Percentiles rank a stretch among this genome's conserved stretches.
Evolutionary conservation across 2,888 invertebrate genomes (phyloP).

Genomic region (Acleris literana): DNA sequence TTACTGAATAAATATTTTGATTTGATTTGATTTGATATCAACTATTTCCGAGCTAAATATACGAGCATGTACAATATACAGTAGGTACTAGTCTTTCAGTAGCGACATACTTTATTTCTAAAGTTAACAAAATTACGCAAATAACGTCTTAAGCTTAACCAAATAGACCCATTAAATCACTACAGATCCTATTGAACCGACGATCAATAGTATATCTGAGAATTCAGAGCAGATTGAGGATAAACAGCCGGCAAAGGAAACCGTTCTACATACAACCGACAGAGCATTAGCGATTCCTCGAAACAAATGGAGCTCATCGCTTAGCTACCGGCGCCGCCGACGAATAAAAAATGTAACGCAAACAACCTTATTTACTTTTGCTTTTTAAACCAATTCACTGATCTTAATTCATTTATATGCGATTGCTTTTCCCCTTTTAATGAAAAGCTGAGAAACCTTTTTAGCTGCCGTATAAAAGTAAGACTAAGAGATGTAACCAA

Average conservation of each 20-base stretch:
- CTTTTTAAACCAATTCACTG: slow-evolving; percentile 26
- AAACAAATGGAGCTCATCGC: slow-evolving; percentile 48
- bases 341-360: slow-evolving; percentile 46
- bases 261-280: slow-evolving; percentile 32
- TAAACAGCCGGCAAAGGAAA: slow-evolving; percentile 31
- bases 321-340: slow-evolving; percentile 41
- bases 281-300: slow-evolving; percentile 39
- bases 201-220: slow-evolving; percentile 26
- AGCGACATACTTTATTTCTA: too few relatives aligned
- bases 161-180: slow-evolving; percentile 19
- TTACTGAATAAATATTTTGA: too few relatives aligned
- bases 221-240: slow-evolving; percentile 24
- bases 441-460: too few relatives aligned
- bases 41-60: too few relatives aligned
- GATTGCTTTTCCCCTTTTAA: not conserved
- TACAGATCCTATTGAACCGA: slow-evolving; percentile 22
- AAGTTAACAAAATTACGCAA: too few relatives aligned
- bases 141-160: not conserved
- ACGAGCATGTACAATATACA: too few relatives aligned
- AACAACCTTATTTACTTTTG: slow-evolving; percentile 40
- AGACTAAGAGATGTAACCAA: too few relatives aligned
- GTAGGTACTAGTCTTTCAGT: too few relatives aligned
- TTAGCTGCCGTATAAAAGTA: too few relatives aligned
- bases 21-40: too few relatives aligned
- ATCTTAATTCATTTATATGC: slow-evolving; percentile 28